phyloP scores from a whole-genome alignment of 2,888 invertebrate species.

The Stenchaetothrips biformis region DNA sequence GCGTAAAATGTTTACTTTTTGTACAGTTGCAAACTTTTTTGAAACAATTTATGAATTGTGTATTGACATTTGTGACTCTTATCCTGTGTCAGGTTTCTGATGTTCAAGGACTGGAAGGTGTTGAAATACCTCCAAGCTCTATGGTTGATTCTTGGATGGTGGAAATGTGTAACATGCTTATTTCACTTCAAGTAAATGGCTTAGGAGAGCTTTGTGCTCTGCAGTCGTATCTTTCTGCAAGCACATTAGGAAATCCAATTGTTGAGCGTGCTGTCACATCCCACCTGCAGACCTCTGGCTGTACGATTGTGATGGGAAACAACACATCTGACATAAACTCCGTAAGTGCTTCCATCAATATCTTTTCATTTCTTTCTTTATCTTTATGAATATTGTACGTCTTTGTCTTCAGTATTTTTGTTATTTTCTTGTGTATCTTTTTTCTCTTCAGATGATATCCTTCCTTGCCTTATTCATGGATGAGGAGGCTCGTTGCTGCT shows the following conservation, averaged over 20 bases:
- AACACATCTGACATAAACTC: slow-evolving; percentile 34
- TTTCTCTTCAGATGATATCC: slow-evolving; percentile 34
- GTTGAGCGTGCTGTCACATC: slow-evolving; percentile 36
- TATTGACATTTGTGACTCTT: not conserved
- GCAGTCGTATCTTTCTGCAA: slow-evolving; percentile 25
- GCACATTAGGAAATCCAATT: slow-evolving; percentile 32
- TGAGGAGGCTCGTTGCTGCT: slow-evolving; percentile 34
- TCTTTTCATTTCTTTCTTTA: not conserved
- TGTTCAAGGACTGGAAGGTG: slow-evolving; percentile 14
- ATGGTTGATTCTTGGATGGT: slow-evolving; percentile 34
- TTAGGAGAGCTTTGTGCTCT: slow-evolving; percentile 20
- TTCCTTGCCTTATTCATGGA: slow-evolving; percentile 37
- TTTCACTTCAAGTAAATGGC: slow-evolving; percentile 32
- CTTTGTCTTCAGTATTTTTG: not conserved
- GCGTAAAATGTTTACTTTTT: not conserved
- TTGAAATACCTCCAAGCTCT: slow-evolving; percentile 29
- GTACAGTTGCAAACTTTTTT: not conserved
- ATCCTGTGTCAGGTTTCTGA: slow-evolving; percentile 26
- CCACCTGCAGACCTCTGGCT: slow-evolving; percentile 37
- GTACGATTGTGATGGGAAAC: slow-evolving; percentile 36
- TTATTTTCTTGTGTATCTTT: not conserved
- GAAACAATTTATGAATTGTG: not conserved
- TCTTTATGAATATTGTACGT: not conserved
- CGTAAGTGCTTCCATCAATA: slow-evolving; percentile 31
- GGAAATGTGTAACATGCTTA: slow-evolving; percentile 34